phyloP scores from a whole-genome alignment of 2,797 vertebrate species.

The Trichosurus vulpecula region DNA sequence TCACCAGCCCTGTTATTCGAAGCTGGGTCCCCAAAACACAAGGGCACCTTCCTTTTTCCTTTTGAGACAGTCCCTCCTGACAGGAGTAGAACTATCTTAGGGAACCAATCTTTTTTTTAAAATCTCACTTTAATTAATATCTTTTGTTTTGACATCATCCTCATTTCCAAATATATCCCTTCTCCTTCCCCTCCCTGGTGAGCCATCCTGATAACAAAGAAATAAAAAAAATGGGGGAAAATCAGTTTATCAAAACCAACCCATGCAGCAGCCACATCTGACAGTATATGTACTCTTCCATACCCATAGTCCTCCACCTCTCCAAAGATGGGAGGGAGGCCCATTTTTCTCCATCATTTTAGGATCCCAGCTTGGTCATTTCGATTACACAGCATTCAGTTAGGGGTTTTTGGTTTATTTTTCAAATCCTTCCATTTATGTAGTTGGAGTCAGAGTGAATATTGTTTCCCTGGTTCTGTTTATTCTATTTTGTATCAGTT shows the following conservation, averaged over 20 bases:
- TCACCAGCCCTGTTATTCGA: slow-evolving; percentile 9
- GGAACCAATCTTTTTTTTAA: background rate
- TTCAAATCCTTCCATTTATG: background rate
- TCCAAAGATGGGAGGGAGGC: background rate
- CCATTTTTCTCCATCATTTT: background rate
- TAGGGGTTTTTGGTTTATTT: background rate
- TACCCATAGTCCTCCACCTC: background rate
- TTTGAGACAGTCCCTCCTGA: background rate
- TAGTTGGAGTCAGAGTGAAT: background rate
- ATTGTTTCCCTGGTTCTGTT: background rate
- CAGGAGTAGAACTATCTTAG: background rate
- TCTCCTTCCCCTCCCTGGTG: background rate
- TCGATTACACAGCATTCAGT: background rate
- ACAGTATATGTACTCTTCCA: background rate
- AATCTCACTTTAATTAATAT: background rate
- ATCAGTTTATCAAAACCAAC: background rate
- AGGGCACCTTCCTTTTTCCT: background rate
- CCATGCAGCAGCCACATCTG: background rate
- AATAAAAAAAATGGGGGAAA: background rate
- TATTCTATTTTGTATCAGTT: background rate
- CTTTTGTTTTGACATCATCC: background rate
- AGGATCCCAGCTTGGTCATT: background rate
- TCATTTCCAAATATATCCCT: background rate
- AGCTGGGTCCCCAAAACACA: slow-evolving; percentile 7
- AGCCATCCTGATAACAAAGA: background rate